Conservation (phyloP, 2,888 invertebrate species). For the Agrochola litura region DNA sequence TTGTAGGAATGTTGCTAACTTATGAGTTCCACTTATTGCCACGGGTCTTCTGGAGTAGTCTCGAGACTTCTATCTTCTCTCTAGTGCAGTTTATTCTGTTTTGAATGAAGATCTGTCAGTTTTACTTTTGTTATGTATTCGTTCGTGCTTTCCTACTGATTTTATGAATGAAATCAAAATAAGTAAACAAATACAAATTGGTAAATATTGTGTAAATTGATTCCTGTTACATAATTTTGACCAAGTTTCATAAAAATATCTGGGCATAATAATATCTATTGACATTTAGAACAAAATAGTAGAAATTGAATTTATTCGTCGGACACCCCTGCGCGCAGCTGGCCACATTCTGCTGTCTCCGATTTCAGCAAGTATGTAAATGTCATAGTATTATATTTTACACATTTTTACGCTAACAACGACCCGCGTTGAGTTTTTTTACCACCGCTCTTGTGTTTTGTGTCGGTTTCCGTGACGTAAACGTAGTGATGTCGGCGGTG, state of each 20-base stretch:
- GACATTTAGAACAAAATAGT: constrained; percentile 56
- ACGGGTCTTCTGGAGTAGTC: neutral
- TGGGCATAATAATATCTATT: constrained; percentile 17
- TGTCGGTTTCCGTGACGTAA: constrained; percentile 58
- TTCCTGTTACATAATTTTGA: neutral
- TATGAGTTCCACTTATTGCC: neutral
- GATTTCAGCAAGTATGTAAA: constrained; percentile 90
- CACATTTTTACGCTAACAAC: constrained; percentile 74
- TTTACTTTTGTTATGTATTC: neutral
- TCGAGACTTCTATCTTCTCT: too few relatives aligned
- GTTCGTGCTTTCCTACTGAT: constrained; percentile 9
- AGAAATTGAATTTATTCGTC: constrained; percentile 75
- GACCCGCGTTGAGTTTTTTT: constrained; percentile 67
- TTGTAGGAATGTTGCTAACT: neutral
- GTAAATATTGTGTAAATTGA: neutral
- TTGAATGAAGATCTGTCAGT: constrained; percentile 21
- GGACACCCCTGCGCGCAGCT: constrained; percentile 82
- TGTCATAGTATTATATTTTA: constrained; percentile 85
- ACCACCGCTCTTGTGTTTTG: constrained; percentile 65
- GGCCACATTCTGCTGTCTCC: constrained; percentile 89
- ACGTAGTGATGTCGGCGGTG: constrained; percentile 74
- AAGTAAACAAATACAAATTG: constrained; percentile 17
- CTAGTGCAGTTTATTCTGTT: neutral
- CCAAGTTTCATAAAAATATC: constrained; percentile 6
- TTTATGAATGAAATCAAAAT: constrained; percentile 11